Base-by-base conservation (phyloP, 2,113 vertebrate genomes). In the Otis tarda region DNA sequence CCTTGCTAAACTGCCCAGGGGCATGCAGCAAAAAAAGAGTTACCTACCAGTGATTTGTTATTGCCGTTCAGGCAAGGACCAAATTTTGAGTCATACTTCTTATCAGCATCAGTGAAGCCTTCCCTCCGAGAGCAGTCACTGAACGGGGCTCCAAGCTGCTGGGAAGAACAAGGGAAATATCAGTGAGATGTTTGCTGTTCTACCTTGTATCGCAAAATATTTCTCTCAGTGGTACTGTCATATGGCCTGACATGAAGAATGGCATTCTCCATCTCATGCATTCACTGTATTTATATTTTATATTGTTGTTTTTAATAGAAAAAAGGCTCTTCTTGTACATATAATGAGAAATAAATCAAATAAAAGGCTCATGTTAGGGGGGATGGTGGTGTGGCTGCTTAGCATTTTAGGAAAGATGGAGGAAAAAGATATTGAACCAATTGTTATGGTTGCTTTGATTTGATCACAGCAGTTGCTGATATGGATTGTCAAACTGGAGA, bases 391-490 rank as follows among this genome's bases (percentile, higher is more conserved):
- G 25, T 43, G 67, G 35, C n/a, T 93, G 63, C 91, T 97, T 94
- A 97, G 68, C 52, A 78, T 96, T 96, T 86, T 92, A 91, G 55
- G 33, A 59, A 69, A 96, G 87, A 88, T 87, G 70, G 85, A 95
- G 67, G 63, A 70, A 95, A 96, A 92, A 94, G 53, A 75, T 96
- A 85, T 16, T 56, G 91, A 97, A 90, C 57, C n/a, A 56, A 45
- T 83, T 92, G 86, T 95, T 95, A 82, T 53, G 55, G 61, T 75
- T 93, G 17, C 91, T 97, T 91, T 89, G 80, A 87, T 96, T 84
- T 97, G 96, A 97, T 97, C 91, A 93, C 14, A 53, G 91, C 28
- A 70, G 64, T 67, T 94, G 64, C 91, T 98, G 97, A 95, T 88
- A 78, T 33, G 71, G 76, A 95, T 95, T 95, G 91, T 95, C 94